Evolutionary conservation across 2,797 vertebrate genomes (phyloP), one percentile per base, ranked within the genome.

Genomic region (Glyptemys insculpta): DNA sequence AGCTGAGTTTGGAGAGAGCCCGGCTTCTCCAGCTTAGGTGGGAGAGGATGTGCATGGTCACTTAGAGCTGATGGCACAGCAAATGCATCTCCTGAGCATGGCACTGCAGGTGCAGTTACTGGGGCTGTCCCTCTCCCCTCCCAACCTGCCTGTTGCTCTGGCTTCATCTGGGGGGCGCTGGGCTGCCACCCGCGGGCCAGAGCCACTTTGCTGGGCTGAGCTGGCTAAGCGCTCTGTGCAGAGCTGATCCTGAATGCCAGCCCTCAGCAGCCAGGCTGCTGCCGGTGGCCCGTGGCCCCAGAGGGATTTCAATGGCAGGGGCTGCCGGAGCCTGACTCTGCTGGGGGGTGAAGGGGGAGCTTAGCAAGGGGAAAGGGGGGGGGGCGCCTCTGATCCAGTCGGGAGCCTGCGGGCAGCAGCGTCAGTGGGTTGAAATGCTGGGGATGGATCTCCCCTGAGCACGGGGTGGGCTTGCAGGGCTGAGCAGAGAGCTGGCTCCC

Each of bases 111-210:
- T 53, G 81, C 74, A 57, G 47, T 57, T 6, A 23, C 85, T 25
- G 47, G 2, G 18, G 1, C 0, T 0, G 8, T 16, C 29, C 29
- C 49, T 68, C 72, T 10, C 3, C 12, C 0, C 0, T 87, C 62
- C 31, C 62, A 23, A 37, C 16, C 87, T 27, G 1, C 59, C 6
- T 9, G 5, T 11, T 91, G 44, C 44, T 41, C 34, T 1, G 1
- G 49, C 44, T 0, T 12, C 80, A 74, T 76, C 57, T 4, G 76
- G 47, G 31, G 49, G 44, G 37, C 83, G 59, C 72, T 0, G 1
- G 41, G 29, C 89, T 0, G 0, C 12, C 18, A n/a, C n/a, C 1
- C 1, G 27, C 23, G 0, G 0, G 19, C 65, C 37, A 41, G 65
- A 72, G 65, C 65, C n/a, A 16, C 59, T 34, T 12, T 29, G 56